Evolutionary conservation across 2,888 invertebrate genomes (phyloP).

Genomic region (Tipula lateralis): DNA sequence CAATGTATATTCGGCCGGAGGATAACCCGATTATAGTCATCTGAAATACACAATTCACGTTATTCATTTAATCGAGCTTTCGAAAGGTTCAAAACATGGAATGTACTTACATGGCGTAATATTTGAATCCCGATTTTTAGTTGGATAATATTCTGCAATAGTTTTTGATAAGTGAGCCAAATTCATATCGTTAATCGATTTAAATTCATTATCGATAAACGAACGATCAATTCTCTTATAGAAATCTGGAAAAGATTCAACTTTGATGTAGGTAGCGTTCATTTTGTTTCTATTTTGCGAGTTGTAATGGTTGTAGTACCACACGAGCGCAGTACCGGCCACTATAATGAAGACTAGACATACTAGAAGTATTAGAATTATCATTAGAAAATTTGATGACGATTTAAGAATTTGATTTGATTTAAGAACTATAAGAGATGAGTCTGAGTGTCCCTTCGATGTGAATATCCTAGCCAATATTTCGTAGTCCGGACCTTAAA

Average conservation of each 20-base stretch:
- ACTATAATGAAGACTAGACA: neutral
- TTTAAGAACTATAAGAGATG: neutral
- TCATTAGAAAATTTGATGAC: neutral
- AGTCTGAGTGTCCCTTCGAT: neutral
- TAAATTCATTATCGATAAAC: neutral
- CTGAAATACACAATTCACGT: slow-evolving; percentile 47
- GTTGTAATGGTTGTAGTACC: neutral
- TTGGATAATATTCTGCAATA: neutral
- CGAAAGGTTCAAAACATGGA: no score
- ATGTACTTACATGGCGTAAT: slow-evolving; percentile 67
- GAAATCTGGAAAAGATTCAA: neutral
- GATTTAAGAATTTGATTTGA: neutral
- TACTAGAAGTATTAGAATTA: neutral
- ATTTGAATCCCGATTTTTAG: slow-evolving; percentile 66
- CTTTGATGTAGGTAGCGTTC: neutral
- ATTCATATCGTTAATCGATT: neutral
- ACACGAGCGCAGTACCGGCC: neutral
- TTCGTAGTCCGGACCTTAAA: neutral
- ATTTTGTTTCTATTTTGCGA: neutral
- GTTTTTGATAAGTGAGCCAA: neutral
- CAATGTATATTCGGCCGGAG: slow-evolving; percentile 54
- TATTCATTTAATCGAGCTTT: neutral
- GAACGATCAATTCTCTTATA: neutral
- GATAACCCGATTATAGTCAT: slow-evolving; percentile 62
- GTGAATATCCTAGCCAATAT: neutral